These are phyloP conservation scores for Huso huso DNA, from an alignment of 2,797 vertebrate genomes.

Conservation along the genomic window DNA sequence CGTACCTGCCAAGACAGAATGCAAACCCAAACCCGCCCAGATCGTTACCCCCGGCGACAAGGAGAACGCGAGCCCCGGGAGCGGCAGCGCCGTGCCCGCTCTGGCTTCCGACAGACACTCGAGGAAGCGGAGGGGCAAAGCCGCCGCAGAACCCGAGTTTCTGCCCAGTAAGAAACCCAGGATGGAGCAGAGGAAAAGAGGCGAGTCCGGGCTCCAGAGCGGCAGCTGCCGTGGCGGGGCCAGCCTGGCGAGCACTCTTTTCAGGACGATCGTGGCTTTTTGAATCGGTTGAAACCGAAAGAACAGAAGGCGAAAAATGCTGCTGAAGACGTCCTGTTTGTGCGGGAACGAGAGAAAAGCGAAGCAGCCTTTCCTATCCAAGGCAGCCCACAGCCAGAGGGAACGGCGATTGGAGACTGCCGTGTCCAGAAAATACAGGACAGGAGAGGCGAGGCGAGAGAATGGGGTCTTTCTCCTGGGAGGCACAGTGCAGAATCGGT, in stretches of 20 bases:
- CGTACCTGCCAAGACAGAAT: conserved; percentile 20
- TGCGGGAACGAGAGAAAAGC: no score
- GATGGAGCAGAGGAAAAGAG: conserved; percentile 44
- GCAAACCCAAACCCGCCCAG: background rate
- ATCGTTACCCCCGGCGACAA: conserved; percentile 35
- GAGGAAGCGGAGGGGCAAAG: conserved; percentile 66
- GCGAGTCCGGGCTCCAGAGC: background rate
- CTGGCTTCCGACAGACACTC: conserved; percentile 36
- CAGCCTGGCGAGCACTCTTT: conserved; percentile 34
- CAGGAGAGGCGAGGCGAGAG: no score
- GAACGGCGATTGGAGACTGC: no score
- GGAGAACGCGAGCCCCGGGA: conserved; percentile 36
- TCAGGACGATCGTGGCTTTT: conserved; percentile 51
- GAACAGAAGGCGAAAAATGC: no score
- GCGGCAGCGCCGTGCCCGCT: conserved; percentile 1
- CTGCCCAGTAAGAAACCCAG: conserved; percentile 73
- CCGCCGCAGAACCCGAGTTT: conserved; percentile 54
- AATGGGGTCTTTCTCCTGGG: no score
- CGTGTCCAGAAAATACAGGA: no score
- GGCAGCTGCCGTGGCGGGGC: conserved; percentile 44
- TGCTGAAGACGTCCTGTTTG: no score
- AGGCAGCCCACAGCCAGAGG: no score
- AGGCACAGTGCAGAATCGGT: no score
- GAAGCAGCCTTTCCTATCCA: no score
- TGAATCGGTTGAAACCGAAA: conserved; percentile 31